phyloP scores from a whole-genome alignment of 2,113 vertebrate species.

The Psittacus erithacus region DNA sequence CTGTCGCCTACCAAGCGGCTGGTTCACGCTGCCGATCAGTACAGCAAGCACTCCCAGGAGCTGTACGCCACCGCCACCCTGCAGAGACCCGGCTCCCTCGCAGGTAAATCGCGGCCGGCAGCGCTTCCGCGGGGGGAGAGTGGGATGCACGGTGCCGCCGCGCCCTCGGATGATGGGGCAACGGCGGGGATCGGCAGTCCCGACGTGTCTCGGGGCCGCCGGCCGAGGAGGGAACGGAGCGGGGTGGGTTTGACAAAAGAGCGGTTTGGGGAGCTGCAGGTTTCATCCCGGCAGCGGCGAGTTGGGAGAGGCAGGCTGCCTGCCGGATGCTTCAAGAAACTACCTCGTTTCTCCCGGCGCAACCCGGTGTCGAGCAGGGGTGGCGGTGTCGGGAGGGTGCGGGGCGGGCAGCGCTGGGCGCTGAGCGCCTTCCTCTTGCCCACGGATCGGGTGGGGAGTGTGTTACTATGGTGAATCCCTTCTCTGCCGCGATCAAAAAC shows the following conservation, averaged over 20 bases:
- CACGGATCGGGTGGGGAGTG: not conserved
- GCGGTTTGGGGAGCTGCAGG: accelerated
- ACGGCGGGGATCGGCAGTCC: not conserved
- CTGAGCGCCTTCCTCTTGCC: not conserved
- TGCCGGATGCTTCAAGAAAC: not conserved
- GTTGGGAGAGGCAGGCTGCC: not conserved
- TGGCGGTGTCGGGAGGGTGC: not conserved
- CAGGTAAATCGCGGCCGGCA: conserved; percentile 79
- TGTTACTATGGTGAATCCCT: not conserved
- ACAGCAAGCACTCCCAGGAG: conserved; percentile 93
- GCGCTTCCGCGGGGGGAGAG: not conserved
- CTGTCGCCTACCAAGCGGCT: conserved; percentile 95
- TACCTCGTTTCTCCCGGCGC: not conserved
- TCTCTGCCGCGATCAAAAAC: not conserved
- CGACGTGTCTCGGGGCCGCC: not conserved
- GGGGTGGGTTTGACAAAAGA: not conserved
- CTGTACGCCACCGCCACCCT: conserved; percentile 93
- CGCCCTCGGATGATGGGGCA: not conserved
- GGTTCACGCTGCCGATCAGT: conserved; percentile 92
- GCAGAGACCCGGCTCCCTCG: conserved; percentile 93
- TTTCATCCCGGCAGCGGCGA: not conserved
- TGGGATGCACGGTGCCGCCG: not conserved
- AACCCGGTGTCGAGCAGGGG: not conserved
- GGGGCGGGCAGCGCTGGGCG: not conserved
- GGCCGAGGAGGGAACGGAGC: not conserved